Percentiles rank a stretch among this genome's conserved stretches.
Evolutionary conservation across 1,140 invertebrate species (phyloP).

Genomic region (Sitobion miscanthi): DNA sequence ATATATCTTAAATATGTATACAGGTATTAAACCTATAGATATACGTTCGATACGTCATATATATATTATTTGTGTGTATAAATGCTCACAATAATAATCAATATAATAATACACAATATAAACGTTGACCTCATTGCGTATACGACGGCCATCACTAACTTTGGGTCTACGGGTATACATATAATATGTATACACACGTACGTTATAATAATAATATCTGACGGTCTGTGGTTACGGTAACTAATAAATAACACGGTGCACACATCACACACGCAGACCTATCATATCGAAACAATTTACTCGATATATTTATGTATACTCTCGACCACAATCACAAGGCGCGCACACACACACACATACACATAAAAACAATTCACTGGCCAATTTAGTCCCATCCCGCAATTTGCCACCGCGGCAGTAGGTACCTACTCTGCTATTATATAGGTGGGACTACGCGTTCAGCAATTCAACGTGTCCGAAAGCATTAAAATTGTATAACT

Average conservation of each 20-base stretch:
- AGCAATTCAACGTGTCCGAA: slow-evolving; percentile 10
- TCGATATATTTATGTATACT: not conserved
- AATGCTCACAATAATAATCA: not conserved
- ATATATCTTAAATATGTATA: not conserved
- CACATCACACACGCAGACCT: not conserved
- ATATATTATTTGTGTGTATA: not conserved
- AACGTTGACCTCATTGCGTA: not conserved
- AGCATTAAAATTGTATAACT: slow-evolving; percentile 42
- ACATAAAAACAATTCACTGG: not conserved
- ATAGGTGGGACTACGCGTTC: not conserved
- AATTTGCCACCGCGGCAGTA: not conserved
- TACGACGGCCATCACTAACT: not conserved
- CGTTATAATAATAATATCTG: slow-evolving; percentile 1
- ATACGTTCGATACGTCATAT: too few species aligned
- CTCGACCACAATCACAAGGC: not conserved
- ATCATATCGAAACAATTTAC: slow-evolving; percentile 11
- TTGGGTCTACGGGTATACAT: not conserved
- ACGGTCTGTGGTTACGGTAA: not conserved
- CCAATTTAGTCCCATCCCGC: not conserved
- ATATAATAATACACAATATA: not conserved
- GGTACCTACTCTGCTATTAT: not conserved
- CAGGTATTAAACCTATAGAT: too few species aligned
- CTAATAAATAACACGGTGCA: not conserved
- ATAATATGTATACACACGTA: not conserved
- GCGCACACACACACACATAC: not conserved